Evolutionary conservation across 2,888 invertebrate species (phyloP).

Genomic region (Tanypteryx hageni): DNA sequence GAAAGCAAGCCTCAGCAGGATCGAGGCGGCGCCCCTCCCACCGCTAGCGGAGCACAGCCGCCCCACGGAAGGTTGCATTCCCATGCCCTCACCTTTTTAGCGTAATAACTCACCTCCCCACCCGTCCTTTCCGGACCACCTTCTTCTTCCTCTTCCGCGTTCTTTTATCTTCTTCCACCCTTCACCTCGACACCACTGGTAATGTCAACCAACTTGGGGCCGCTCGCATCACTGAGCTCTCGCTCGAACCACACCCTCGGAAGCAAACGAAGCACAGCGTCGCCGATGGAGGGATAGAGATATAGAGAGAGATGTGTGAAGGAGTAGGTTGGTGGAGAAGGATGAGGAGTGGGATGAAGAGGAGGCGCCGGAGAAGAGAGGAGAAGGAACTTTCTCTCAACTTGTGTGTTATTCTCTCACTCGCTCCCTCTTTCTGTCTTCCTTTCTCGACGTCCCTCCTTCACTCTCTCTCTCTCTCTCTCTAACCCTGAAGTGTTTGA

Average conservation of each 20-base stretch:
- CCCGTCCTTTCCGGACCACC: too few species aligned
- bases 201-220: neutral
- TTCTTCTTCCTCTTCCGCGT: too few species aligned
- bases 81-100: neutral
- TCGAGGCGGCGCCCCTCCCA: neutral
- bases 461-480: neutral
- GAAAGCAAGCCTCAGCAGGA: conserved; percentile 7
- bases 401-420: conserved; percentile 12
- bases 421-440: neutral
- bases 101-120: neutral
- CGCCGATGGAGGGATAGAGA: neutral
- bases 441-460: neutral
- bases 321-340: too few species aligned
- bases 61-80: neutral
- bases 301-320: too few species aligned
- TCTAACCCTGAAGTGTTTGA: neutral
- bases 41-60: neutral
- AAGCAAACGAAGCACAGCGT: conserved; percentile 7
- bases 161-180: neutral
- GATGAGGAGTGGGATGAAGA: too few species aligned
- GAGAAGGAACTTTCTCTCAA: neutral
- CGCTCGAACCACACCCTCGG: conserved; percentile 1
- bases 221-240: conserved; percentile 19
- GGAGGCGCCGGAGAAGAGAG: neutral
- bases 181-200: conserved; percentile 8